Evolutionary conservation across 1,140 invertebrate genomes (phyloP), one percentile per base, ranked within the genome.

Genomic region (Paralvinella palmiformis): DNA sequence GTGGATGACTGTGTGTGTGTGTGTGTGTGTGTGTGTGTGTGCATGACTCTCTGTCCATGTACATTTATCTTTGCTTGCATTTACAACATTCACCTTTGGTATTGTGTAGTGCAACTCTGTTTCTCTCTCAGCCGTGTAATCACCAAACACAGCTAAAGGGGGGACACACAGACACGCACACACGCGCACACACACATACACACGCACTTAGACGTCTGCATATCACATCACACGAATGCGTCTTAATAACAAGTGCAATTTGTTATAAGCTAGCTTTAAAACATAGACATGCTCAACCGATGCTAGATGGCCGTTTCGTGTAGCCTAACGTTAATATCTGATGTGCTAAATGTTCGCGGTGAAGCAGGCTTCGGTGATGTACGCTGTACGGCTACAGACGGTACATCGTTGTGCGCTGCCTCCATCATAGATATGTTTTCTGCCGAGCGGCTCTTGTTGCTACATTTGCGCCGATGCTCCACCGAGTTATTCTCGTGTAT

Each of bases 251-350:
- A n/a, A n/a, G n/a, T n/a, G n/a, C n/a, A n/a, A n/a, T n/a, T n/a
- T n/a, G n/a, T n/a, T n/a, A n/a, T n/a, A n/a, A n/a, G n/a, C n/a
- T n/a, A n/a, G n/a, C n/a, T n/a, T n/a, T n/a, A n/a, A n/a, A n/a
- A n/a, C n/a, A n/a, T n/a, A n/a, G n/a, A n/a, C n/a, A n/a, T n/a
- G n/a, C n/a, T n/a, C n/a, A n/a, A 17, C 4, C 17, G 13, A 20
- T 10, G 24, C n/a, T 52, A 88, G 71, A 88, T 88, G 79, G 86
- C 87, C 68, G 86, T 88, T 74, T 88, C 87, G 82, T 88, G 86
- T 73, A 87, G 85, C 73, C 65, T 67, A 22, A 76, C 71, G 86
- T 86, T 70, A 85, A 83, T 60, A 84, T 68, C 60, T 20, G 63
- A 31, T 20, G 61, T 31, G 50, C 59, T 53, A 29, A 37, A 57